Evolutionary conservation across 2,888 invertebrate genomes (phyloP).

Genomic region (Bembecia ichneumoniformis): DNA sequence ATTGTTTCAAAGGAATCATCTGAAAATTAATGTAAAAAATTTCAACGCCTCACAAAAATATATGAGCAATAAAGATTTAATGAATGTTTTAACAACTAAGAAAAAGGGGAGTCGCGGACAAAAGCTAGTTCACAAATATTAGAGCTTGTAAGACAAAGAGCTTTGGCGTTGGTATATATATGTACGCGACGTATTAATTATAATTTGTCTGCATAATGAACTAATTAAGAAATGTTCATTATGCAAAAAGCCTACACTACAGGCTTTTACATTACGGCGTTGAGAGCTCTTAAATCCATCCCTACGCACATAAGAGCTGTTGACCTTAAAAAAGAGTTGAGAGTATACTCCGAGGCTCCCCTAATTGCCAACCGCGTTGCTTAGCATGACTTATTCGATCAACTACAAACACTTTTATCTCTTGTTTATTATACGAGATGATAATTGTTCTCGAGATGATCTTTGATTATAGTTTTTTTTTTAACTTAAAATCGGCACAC

Average conservation of each 20-base stretch:
- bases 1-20: too few relatives aligned
- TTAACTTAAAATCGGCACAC: too few relatives aligned
- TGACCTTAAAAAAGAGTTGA: constrained; percentile 13
- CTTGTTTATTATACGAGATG: too few relatives aligned
- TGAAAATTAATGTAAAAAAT: too few relatives aligned
- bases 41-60: too few relatives aligned
- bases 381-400: not conserved
- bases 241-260: not conserved
- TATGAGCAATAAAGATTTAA: too few relatives aligned
- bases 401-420: not conserved
- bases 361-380: not conserved
- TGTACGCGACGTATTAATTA: not conserved
- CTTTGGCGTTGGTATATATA: not conserved
- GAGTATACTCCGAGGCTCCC: not conserved
- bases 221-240: not conserved
- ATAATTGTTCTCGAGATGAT: too few relatives aligned
- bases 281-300: constrained; percentile 15
- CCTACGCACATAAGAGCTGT: constrained; percentile 15
- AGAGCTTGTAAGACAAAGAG: too few relatives aligned
- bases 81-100: too few relatives aligned
- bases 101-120: too few relatives aligned
- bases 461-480: too few relatives aligned
- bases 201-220: not conserved
- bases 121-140: too few relatives aligned
- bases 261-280: constrained; percentile 1